Evolutionary conservation across 2,888 invertebrate species (phyloP), one percentile per base, ranked within the genome.

Genomic region (Graphium colonna): DNA sequence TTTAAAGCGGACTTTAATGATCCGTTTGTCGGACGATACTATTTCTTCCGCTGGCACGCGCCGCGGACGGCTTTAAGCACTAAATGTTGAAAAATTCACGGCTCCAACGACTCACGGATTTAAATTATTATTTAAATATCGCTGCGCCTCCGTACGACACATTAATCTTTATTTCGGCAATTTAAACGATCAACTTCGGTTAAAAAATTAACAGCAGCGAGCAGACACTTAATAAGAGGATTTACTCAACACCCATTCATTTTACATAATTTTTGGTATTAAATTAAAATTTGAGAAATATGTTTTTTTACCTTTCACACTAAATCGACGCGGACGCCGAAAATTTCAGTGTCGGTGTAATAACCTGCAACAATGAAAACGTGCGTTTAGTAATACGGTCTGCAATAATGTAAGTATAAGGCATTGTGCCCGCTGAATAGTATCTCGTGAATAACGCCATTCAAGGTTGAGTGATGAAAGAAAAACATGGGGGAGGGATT

Each of bases 401-500:
- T 17, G 56, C 55, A 57, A 51, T 56, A 57, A 58, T 55, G 55
- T 62, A 60, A 62, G 58, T 63, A 63, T 57, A 57, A 55, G 5
- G 58, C 58, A 62, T 54, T 61, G 60, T 59, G 56, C 59, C 63
- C 63, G 45, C 16, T 26, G 49, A 50, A 50, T 54, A 50, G 44
- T 68, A 62, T 68, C 69, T 73, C 67, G 69, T 77, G 83, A 77
- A 82, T 79, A 82, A 82, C 80, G 68, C 77, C 82, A 77, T 86
- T 82, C 83, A 81, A 72, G 74, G 77, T 78, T 73, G 70, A 78
- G 74, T 75, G 86, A 84, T 84, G 84, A 87, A 87, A 87, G 87
- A 86, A 87, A 85, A 88, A 88, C 87, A 84, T 77, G 79, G 83
- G 79, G 81, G 81, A 73, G 82, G 81, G 78, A 74, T 74, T 84